phyloP scores from a whole-genome alignment of 35 echinoderm and acorn worm species.

The Ophiothrix spiculata region DNA sequence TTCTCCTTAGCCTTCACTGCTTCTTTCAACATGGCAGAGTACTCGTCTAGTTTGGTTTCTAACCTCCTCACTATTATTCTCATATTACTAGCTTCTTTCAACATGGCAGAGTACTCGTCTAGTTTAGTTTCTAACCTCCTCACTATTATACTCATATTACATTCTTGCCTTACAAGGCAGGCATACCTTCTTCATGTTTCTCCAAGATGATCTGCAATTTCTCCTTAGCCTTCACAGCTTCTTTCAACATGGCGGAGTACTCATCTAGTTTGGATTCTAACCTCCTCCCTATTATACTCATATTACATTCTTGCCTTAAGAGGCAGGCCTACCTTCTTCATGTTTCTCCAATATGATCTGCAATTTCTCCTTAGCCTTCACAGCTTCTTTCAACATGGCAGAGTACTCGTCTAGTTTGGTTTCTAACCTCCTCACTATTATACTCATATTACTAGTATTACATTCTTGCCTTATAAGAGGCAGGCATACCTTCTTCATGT shows the following conservation, averaged over 20 bases:
- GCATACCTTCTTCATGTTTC: slow-evolving; percentile 92
- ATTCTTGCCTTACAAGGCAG: background rate
- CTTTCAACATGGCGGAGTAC: slow-evolving; percentile 77
- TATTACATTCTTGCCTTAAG: too few relatives aligned
- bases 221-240: too few relatives aligned
- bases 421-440: slow-evolving; percentile 73
- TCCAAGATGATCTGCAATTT: slow-evolving; percentile 63
- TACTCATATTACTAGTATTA: too few relatives aligned
- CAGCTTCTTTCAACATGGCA: slow-evolving; percentile 75
- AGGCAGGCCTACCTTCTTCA: slow-evolving; percentile 92
- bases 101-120: too few relatives aligned
- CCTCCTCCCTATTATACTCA: slow-evolving; percentile 51
- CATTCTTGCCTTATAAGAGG: too few relatives aligned
- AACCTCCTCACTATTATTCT: slow-evolving; percentile 65
- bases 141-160: background rate
- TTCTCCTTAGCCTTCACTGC: too few relatives aligned
- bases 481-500: slow-evolving; percentile 94
- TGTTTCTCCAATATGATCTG: slow-evolving; percentile 68
- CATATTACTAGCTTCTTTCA: too few relatives aligned
- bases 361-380: too few relatives aligned
- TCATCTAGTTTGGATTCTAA: slow-evolving; percentile 89
- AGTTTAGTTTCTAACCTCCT: too few relatives aligned
- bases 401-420: slow-evolving; percentile 88
- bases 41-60: slow-evolving; percentile 88
- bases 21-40: slow-evolving; percentile 77